These are phyloP conservation scores for Karalla daura DNA, from an alignment of 2,797 vertebrate species.

Conservation along the genomic window DNA sequence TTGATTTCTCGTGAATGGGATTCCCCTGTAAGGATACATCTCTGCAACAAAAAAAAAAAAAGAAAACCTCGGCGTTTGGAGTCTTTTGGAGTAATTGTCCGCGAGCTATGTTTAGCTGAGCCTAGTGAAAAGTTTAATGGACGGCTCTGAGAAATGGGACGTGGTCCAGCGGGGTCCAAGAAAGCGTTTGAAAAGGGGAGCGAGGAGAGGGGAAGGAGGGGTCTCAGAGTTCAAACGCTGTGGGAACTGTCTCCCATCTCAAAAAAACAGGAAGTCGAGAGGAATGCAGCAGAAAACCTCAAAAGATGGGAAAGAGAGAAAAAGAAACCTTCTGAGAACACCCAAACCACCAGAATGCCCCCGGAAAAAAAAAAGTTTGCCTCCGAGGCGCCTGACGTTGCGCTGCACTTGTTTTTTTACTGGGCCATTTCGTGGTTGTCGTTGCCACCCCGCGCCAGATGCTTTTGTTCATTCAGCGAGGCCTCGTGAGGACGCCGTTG, in stretches of 20 bases:
- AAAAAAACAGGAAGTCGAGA: slow-evolving; percentile 71
- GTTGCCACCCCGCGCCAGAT: slow-evolving; percentile 70
- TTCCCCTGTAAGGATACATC: too few species aligned
- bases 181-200: slow-evolving; percentile 25
- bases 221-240: slow-evolving; percentile 69
- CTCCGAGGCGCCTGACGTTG: slow-evolving; percentile 47
- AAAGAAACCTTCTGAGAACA: slow-evolving; percentile 59
- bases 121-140: slow-evolving; percentile 20
- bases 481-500: slow-evolving; percentile 80
- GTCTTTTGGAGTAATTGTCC: background rate
- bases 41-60: background rate
- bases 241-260: slow-evolving; percentile 77
- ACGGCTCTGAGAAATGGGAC: slow-evolving; percentile 48
- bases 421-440: slow-evolving; percentile 67
- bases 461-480: slow-evolving; percentile 79
- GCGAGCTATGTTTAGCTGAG: slow-evolving; percentile 1
- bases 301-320: slow-evolving; percentile 67
- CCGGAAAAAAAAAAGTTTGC: slow-evolving; percentile 57
- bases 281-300: slow-evolving; percentile 75
- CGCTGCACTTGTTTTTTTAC: slow-evolving; percentile 61
- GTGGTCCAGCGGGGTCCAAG: slow-evolving; percentile 32
- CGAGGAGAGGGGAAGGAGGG: slow-evolving; percentile 47
- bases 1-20: background rate
- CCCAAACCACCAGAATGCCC: slow-evolving; percentile 67
- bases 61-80: background rate